Evolutionary conservation across 2,888 invertebrate genomes (phyloP).

Genomic region (Aleiodes testaceus): DNA sequence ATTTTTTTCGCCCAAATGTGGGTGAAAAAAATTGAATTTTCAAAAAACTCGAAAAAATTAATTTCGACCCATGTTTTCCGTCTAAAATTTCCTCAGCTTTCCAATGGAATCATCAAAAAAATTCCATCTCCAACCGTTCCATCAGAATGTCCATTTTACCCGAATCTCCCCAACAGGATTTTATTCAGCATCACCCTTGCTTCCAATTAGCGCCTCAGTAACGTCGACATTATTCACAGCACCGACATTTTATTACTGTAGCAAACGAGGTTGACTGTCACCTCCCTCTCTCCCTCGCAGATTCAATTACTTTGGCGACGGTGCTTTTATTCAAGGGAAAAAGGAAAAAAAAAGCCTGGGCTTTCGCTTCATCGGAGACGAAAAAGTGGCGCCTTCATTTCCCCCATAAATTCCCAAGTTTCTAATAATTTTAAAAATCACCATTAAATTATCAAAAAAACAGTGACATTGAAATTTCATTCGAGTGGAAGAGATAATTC

Average conservation of each 20-base stretch:
- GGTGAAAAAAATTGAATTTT: no score
- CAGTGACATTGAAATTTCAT: slow-evolving; percentile 11
- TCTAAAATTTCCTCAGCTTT: no score
- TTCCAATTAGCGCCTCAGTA: slow-evolving; percentile 28
- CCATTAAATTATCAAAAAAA: no score
- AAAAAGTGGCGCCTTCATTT: not conserved
- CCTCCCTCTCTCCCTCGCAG: slow-evolving; percentile 9
- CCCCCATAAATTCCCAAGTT: not conserved
- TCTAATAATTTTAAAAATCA: slow-evolving; percentile 7
- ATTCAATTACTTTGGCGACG: slow-evolving; percentile 35
- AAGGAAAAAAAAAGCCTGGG: slow-evolving; percentile 11
- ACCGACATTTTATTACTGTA: slow-evolving; percentile 32
- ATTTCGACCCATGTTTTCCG: no score
- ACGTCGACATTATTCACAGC: slow-evolving; percentile 34
- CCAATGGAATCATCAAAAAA: no score
- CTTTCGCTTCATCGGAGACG: slow-evolving; percentile 26
- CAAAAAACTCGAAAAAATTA: no score
- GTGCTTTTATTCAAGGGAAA: slow-evolving; percentile 30
- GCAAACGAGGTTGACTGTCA: slow-evolving; percentile 33
- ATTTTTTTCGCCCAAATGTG: no score
- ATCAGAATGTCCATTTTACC: no score
- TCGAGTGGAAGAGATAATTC: not conserved
- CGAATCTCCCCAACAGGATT: no score
- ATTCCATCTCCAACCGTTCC: no score
- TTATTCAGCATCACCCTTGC: slow-evolving; percentile 26